Evolutionary conservation across 2,797 vertebrate genomes (phyloP).

Genomic region (Malacoctenus gilli): DNA sequence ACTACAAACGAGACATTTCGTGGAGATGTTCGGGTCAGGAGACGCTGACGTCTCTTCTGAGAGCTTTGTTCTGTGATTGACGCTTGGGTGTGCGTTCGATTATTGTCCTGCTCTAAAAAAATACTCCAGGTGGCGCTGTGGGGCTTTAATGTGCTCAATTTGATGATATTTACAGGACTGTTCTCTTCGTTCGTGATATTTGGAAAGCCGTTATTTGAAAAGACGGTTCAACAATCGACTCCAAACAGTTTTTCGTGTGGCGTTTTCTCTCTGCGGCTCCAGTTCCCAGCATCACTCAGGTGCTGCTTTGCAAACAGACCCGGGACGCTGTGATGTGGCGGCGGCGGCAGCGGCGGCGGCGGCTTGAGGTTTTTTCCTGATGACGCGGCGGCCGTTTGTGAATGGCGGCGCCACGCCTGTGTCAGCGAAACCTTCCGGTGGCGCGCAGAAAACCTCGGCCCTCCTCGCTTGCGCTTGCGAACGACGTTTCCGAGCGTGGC

Average conservation of each 20-base stretch:
- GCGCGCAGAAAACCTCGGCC: conserved; percentile 8
- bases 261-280: too few relatives aligned
- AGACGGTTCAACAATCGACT: too few relatives aligned
- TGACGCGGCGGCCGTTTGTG: not conserved
- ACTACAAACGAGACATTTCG: not conserved
- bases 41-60: too few relatives aligned
- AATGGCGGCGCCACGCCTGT: not conserved
- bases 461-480: conserved; percentile 2
- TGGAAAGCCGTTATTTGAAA: too few relatives aligned
- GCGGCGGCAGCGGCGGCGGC: too few relatives aligned
- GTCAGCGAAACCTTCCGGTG: not conserved
- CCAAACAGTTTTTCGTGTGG: too few relatives aligned
- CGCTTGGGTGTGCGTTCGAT: not conserved
- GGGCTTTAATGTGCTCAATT: too few relatives aligned
- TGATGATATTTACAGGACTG: not conserved
- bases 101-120: not conserved
- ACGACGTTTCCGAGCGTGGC: conserved; percentile 15
- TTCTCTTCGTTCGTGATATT: too few relatives aligned
- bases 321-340: not conserved
- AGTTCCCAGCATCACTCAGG: too few relatives aligned
- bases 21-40: not conserved
- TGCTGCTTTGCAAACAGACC: not conserved
- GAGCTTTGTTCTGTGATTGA: not conserved
- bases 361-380: not conserved
- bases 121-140: too few relatives aligned